phyloP scores from a whole-genome alignment of 2,113 vertebrate genomes.

The Procapra przewalskii region DNA sequence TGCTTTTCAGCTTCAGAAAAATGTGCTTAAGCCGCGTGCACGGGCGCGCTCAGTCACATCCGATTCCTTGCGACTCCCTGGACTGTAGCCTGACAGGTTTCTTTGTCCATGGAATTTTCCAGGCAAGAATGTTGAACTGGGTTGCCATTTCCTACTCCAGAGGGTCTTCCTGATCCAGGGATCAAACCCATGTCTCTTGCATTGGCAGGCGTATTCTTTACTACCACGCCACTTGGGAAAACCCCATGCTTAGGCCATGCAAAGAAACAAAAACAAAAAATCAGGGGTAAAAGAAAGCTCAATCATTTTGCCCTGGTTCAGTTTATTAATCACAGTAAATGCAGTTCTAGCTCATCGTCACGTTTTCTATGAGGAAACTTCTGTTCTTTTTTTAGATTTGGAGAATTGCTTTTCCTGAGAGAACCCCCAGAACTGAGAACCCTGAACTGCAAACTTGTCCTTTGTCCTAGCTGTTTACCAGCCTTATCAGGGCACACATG shows the following conservation, averaged over 20 bases:
- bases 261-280: background rate
- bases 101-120: background rate
- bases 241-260: background rate
- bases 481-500: slow-evolving; percentile 59
- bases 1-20: slow-evolving; percentile 29
- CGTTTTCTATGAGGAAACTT: slow-evolving; percentile 46
- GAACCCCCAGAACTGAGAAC: slow-evolving; percentile 38
- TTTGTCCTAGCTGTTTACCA: slow-evolving; percentile 66
- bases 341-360: slow-evolving; percentile 25
- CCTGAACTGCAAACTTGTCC: slow-evolving; percentile 63
- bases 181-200: background rate
- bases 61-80: background rate
- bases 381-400: slow-evolving; percentile 69
- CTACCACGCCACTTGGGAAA: background rate
- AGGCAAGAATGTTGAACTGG: background rate
- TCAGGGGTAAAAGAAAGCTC: background rate
- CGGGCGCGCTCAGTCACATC: fast-evolving
- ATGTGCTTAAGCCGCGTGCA: background rate
- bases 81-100: background rate
- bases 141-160: background rate
- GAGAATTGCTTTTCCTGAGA: slow-evolving; percentile 48
- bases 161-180: background rate
- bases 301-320: background rate
- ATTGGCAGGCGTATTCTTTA: background rate
- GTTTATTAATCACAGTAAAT: slow-evolving; percentile 40